Evolutionary conservation across 2,797 vertebrate species (phyloP).

Genomic region (Botia kubotai): DNA sequence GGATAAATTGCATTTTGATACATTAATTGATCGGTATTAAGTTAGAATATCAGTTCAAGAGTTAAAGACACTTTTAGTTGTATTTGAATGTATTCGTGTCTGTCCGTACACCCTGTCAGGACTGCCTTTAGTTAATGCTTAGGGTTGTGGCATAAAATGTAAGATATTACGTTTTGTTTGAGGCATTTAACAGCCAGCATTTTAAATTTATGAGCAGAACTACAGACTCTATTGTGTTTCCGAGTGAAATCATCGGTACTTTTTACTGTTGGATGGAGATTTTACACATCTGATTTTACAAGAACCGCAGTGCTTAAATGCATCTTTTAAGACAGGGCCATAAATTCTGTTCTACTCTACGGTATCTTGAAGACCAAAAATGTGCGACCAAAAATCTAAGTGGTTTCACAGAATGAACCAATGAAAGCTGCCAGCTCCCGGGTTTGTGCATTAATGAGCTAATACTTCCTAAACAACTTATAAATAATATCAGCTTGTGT

Average conservation of each 20-base stretch:
- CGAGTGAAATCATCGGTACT: not conserved
- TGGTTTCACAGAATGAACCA: not conserved
- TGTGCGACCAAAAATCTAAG: not conserved
- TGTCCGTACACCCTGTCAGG: too few relatives aligned
- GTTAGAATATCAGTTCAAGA: not conserved
- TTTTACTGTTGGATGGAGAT: too few relatives aligned
- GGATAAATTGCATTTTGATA: conserved; percentile 40
- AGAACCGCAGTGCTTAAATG: not conserved
- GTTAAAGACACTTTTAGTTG: not conserved
- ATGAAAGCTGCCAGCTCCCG: not conserved
- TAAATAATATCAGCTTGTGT: not conserved
- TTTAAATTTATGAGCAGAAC: not conserved
- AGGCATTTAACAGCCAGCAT: not conserved
- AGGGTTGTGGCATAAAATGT: too few relatives aligned
- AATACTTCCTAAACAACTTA: too few relatives aligned
- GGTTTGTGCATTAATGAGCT: not conserved
- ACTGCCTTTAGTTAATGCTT: too few relatives aligned
- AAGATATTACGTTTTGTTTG: too few relatives aligned
- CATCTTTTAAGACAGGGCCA: not conserved
- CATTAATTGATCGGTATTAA: conserved; percentile 32
- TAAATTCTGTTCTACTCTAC: not conserved
- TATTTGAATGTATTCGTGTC: too few relatives aligned
- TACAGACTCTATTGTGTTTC: not conserved
- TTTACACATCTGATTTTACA: too few relatives aligned
- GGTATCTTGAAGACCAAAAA: not conserved